These are phyloP conservation scores for Podarcis muralis DNA, from an alignment of 2,113 vertebrate species.

Conservation along the genomic window DNA sequence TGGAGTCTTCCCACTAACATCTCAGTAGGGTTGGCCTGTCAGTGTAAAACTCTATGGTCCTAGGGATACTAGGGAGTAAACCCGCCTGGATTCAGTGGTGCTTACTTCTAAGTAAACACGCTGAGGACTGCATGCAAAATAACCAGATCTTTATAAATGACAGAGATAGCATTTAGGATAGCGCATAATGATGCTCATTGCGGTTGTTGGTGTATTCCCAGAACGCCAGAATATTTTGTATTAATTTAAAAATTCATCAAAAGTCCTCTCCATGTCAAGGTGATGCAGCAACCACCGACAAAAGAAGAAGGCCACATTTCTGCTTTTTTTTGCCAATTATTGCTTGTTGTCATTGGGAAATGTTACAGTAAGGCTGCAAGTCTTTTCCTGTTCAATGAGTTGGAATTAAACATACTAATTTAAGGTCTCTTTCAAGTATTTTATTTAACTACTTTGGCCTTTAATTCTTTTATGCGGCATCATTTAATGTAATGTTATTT, in stretches of 20 bases:
- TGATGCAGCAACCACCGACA: conserved; percentile 26
- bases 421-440: conserved; percentile 85
- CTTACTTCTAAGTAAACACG: neutral
- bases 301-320: conserved; percentile 51
- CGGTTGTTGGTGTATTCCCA: conserved; percentile 43
- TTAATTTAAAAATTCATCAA: conserved; percentile 54
- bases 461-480: conserved; percentile 82
- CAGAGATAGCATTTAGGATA: conserved; percentile 58
- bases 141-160: conserved; percentile 50
- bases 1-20: neutral
- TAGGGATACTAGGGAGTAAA: neutral
- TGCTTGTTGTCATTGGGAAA: conserved; percentile 63
- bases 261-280: conserved; percentile 45
- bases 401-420: conserved; percentile 97
- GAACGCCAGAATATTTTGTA: conserved; percentile 38
- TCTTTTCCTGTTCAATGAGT: conserved; percentile 90
- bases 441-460: conserved; percentile 82
- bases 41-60: neutral
- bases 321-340: conserved; percentile 13
- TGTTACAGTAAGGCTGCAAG: conserved; percentile 87
- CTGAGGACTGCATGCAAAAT: neutral
- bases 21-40: neutral
- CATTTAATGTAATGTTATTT: conserved; percentile 82
- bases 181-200: conserved; percentile 55
- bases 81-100: neutral